Percentiles rank a stretch among this genome's conserved stretches.
phyloP scores from a whole-genome alignment of 2,113 vertebrate genomes.

The Neolamprologus toae region DNA sequence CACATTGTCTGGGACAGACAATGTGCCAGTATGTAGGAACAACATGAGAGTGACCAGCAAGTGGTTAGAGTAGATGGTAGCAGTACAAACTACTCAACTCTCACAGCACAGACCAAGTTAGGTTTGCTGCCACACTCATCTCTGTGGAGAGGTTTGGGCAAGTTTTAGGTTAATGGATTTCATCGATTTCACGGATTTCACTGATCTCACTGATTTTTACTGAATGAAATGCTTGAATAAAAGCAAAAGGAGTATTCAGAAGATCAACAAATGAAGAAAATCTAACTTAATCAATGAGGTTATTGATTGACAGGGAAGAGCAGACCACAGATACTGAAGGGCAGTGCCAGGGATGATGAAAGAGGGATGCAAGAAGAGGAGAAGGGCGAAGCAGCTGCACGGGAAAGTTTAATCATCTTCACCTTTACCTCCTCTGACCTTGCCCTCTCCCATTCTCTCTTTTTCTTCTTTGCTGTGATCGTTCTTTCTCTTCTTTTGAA shows the following conservation, averaged over 20 bases:
- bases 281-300: not conserved
- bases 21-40: not conserved
- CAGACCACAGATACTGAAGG: not conserved
- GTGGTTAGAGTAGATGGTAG: not conserved
- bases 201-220: not conserved
- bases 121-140: not conserved
- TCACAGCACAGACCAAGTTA: not conserved
- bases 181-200: accelerated
- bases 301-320: not conserved
- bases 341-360: constrained; percentile 21
- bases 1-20: not conserved
- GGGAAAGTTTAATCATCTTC: constrained; percentile 1
- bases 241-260: not conserved
- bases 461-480: not conserved
- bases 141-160: not conserved
- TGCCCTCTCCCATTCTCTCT: not conserved
- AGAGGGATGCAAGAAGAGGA: constrained; percentile 21
- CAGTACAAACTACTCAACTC: not conserved
- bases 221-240: not conserved
- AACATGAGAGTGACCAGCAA: not conserved
- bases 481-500: not conserved
- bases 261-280: not conserved
- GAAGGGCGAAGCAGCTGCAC: constrained; percentile 3
- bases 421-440: constrained; percentile 8
- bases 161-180: not conserved